A percentile compares a stretch with the other conserved stretches of the same genome.
These are phyloP conservation scores for Dendropsophus ebraccatus DNA, from an alignment of 2,113 vertebrate species.

Conservation along the genomic window DNA sequence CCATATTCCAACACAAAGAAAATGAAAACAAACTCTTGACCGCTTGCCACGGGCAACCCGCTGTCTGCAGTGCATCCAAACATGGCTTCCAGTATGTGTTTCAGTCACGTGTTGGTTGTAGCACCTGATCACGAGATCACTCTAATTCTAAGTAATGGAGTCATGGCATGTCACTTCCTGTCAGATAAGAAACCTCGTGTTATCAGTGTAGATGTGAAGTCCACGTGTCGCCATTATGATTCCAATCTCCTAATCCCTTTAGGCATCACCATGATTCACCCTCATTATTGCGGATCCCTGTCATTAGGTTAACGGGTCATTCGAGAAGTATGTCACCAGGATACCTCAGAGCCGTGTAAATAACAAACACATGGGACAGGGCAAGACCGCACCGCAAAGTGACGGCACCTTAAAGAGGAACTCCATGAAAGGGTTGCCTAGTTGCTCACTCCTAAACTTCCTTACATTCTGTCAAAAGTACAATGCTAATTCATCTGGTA, in stretches of 20 bases:
- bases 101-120: neutral
- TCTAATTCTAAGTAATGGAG: neutral
- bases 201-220: no score
- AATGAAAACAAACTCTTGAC: neutral
- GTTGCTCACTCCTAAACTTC: no score
- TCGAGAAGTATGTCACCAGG: neutral
- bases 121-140: neutral
- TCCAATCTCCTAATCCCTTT: neutral
- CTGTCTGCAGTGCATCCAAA: no score
- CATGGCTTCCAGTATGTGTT: no score
- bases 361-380: neutral
- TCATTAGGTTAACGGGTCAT: slow-evolving; percentile 23
- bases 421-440: neutral
- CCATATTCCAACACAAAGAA: no score
- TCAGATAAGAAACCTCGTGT: neutral
- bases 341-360: neutral
- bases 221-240: neutral
- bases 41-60: no score
- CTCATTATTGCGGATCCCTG: neutral
- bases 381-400: neutral
- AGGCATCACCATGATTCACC: neutral
- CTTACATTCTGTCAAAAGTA: no score
- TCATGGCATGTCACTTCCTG: neutral
- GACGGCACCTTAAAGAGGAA: neutral
- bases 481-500: no score